Conservation (phyloP, 2,113 vertebrate species). For the Pachycephala philippinensis region DNA sequence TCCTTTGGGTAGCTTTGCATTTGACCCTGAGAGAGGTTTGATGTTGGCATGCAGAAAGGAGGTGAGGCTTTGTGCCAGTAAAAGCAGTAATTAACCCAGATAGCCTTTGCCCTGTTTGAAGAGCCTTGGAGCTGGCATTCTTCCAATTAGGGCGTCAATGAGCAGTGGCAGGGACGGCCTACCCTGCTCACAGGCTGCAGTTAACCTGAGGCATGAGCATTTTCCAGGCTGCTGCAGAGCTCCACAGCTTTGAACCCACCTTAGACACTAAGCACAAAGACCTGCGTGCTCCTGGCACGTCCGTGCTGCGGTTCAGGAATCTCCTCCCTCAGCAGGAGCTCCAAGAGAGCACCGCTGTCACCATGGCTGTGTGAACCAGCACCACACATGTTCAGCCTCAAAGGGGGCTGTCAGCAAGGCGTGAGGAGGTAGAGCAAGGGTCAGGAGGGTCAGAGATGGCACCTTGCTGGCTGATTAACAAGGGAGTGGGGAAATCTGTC, state of each 20-base stretch:
- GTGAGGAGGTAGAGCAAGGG: background rate
- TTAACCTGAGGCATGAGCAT: background rate
- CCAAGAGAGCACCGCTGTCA: background rate
- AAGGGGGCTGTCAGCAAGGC: background rate
- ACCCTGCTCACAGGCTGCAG: background rate
- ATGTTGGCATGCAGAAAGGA: background rate
- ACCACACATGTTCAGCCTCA: background rate
- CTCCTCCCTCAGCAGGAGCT: background rate
- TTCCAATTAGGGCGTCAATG: background rate
- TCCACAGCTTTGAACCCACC: background rate
- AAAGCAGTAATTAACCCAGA: background rate
- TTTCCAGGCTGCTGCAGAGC: background rate
- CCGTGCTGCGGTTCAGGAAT: background rate
- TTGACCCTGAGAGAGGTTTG: background rate
- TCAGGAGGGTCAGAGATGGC: background rate
- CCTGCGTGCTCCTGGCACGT: background rate
- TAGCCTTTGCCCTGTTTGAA: background rate
- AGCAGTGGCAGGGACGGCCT: background rate
- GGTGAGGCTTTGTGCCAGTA: background rate
- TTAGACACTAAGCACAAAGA: background rate
- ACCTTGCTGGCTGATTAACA: background rate
- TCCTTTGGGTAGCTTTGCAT: background rate
- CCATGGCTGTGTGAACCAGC: background rate
- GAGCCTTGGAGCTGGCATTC: background rate
- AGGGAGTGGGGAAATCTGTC: background rate